Evolutionary conservation across 2,797 vertebrate genomes (phyloP).

Genomic region (Pseudocheirus occidentalis): DNA sequence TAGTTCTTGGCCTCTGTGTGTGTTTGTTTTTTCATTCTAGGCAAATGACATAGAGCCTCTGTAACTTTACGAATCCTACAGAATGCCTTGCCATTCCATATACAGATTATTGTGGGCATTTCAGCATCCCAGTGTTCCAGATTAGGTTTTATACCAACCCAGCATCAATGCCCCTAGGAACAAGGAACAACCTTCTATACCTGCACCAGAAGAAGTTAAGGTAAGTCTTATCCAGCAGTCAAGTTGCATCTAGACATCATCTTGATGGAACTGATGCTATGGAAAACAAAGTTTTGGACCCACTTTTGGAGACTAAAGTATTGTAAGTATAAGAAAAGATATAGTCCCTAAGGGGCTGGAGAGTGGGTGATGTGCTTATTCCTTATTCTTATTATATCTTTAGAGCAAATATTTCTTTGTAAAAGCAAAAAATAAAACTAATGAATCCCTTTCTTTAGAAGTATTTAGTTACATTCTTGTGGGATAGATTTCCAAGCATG

Average conservation of each 20-base stretch:
- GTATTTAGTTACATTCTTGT: slow-evolving; percentile 16
- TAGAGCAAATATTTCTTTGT: background rate
- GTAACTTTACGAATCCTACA: background rate
- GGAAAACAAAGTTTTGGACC: background rate
- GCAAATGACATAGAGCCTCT: background rate
- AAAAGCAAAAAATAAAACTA: background rate
- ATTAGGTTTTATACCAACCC: background rate
- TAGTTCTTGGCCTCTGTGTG: background rate
- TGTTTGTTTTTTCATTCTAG: background rate
- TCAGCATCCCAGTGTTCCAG: background rate
- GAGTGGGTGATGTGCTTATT: background rate
- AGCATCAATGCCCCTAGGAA: background rate
- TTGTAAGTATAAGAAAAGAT: background rate
- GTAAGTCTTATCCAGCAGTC: background rate
- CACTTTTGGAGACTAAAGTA: background rate
- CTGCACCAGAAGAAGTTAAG: background rate
- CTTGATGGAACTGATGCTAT: background rate
- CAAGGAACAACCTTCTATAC: background rate
- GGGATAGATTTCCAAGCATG: background rate
- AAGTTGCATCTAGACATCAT: background rate
- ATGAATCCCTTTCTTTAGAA: slow-evolving; percentile 15
- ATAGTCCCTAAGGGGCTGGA: background rate
- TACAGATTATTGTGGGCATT: background rate
- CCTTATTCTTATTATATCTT: background rate
- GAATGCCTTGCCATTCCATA: background rate